Percentiles rank a stretch among this genome's conserved stretches.
phyloP scores from a whole-genome alignment of 2,113 vertebrate species.

The Xiphophorus maculatus region DNA sequence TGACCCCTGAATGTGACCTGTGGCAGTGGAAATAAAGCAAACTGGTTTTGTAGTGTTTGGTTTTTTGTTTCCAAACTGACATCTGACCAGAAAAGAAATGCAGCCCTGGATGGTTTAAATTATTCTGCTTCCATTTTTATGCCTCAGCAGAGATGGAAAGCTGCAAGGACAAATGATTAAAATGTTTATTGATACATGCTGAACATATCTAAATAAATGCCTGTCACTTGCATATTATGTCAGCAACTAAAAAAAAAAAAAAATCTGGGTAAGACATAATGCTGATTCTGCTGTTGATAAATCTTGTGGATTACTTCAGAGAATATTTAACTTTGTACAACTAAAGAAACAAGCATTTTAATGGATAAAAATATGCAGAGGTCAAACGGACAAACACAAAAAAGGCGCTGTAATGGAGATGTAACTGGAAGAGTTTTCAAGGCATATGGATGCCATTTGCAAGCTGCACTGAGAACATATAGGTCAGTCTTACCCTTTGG shows the following conservation, averaged over 20 bases:
- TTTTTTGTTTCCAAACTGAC: slow-evolving; percentile 66
- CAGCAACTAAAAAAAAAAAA: slow-evolving; percentile 44
- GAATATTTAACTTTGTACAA: slow-evolving; percentile 29
- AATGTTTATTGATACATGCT: slow-evolving; percentile 35
- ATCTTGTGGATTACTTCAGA: slow-evolving; percentile 32
- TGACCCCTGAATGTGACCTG: slow-evolving; percentile 57
- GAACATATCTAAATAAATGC: slow-evolving; percentile 39
- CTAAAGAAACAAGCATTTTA: slow-evolving; percentile 27
- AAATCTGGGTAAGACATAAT: background rate
- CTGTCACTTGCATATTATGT: slow-evolving; percentile 38
- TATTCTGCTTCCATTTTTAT: slow-evolving; percentile 74
- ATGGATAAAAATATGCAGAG: slow-evolving; percentile 7
- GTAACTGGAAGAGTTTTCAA: slow-evolving; percentile 77
- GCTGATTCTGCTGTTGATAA: slow-evolving; percentile 40
- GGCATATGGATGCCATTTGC: slow-evolving; percentile 98
- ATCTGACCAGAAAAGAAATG: slow-evolving; percentile 71
- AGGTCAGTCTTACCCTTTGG: slow-evolving; percentile 87
- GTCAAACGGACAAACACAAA: slow-evolving; percentile 31
- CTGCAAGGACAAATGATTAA: slow-evolving; percentile 61
- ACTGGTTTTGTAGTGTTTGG: slow-evolving; percentile 53
- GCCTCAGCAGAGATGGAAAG: slow-evolving; percentile 57
- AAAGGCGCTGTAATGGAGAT: slow-evolving; percentile 77
- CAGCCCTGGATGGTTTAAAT: slow-evolving; percentile 58
- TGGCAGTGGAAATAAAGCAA: slow-evolving; percentile 70
- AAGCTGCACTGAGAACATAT: slow-evolving; percentile 83